Conservation (phyloP, 1,140 invertebrate species). For the Brachionus koreanus region DNA sequence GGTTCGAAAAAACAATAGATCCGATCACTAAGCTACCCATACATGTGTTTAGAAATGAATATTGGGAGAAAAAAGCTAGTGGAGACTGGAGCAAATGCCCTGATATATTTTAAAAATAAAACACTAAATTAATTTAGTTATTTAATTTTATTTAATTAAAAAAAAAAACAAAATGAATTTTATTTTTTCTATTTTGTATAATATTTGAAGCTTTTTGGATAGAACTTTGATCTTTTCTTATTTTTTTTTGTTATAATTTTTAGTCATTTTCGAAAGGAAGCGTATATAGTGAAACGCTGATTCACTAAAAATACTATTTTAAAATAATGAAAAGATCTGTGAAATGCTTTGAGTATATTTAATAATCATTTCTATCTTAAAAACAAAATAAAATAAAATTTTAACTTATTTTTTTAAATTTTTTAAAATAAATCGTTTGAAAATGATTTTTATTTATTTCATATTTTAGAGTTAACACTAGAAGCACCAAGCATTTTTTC, state of each 20-base stretch:
- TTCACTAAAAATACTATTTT: background rate
- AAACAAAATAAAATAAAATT: background rate
- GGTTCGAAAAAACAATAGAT: constrained; percentile 83
- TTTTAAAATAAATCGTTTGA: background rate
- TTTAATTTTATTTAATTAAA: background rate
- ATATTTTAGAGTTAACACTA: background rate
- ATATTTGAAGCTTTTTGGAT: background rate
- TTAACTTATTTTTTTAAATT: background rate
- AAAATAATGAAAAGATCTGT: background rate
- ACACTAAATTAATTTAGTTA: background rate
- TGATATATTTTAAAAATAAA: constrained; percentile 68
- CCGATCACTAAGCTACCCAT: constrained; percentile 73
- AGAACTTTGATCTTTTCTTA: background rate
- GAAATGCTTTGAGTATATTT: background rate
- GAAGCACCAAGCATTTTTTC: too few species aligned
- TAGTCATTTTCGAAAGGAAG: background rate
- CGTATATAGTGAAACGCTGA: background rate
- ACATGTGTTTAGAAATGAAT: constrained; percentile 78
- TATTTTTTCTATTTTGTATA: background rate
- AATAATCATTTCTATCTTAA: background rate
- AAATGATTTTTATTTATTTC: background rate
- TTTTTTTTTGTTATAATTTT: background rate
- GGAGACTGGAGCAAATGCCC: constrained; percentile 86
- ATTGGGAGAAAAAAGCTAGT: constrained; percentile 85
- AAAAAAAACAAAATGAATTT: background rate